Conservation (phyloP, 2,888 invertebrate genomes). For the Scelioninae gen. 2 region DNA sequence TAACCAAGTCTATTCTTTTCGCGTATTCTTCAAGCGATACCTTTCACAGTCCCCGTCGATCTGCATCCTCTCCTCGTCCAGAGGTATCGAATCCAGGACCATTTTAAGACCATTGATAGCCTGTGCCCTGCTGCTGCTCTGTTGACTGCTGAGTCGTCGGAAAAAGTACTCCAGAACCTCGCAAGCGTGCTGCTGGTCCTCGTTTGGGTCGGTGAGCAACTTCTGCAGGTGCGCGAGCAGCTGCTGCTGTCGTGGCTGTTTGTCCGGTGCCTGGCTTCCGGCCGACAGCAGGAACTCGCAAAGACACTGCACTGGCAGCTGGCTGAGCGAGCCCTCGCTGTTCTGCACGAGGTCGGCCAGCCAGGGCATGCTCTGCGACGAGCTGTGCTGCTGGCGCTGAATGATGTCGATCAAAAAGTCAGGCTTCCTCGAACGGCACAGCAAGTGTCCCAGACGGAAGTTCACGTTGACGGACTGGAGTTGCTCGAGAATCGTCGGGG, state of each 20-base stretch:
- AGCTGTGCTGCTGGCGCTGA: constrained; percentile 86
- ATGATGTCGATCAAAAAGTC: constrained; percentile 95
- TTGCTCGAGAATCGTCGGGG: constrained; percentile 85
- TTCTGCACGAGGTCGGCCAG: constrained; percentile 94
- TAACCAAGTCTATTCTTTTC: too few species aligned
- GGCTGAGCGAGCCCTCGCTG: constrained; percentile 90
- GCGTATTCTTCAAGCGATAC: too few species aligned
- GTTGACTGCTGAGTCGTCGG: constrained; percentile 87
- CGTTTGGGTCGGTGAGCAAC: constrained; percentile 77
- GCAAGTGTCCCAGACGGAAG: constrained; percentile 89
- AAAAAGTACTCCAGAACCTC: constrained; percentile 94
- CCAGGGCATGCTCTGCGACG: constrained; percentile 97
- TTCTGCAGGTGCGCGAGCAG: constrained; percentile 81
- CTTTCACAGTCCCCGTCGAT: constrained; percentile 71
- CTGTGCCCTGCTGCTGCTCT: constrained; percentile 84
- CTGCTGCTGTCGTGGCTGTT: constrained; percentile 87
- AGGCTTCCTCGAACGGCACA: constrained; percentile 92
- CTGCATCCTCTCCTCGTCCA: constrained; percentile 75
- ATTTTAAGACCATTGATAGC: constrained; percentile 86
- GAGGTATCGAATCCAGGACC: constrained; percentile 78
- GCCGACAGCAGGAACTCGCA: constrained; percentile 93
- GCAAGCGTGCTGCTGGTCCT: constrained; percentile 81
- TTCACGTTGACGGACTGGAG: constrained; percentile 86
- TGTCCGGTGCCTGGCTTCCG: constrained; percentile 80
- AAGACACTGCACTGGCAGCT: constrained; percentile 96